Percentiles rank a stretch among this genome's conserved stretches.
phyloP scores from a whole-genome alignment of 1,140 invertebrate species.

The Elymnias hypermnestra region DNA sequence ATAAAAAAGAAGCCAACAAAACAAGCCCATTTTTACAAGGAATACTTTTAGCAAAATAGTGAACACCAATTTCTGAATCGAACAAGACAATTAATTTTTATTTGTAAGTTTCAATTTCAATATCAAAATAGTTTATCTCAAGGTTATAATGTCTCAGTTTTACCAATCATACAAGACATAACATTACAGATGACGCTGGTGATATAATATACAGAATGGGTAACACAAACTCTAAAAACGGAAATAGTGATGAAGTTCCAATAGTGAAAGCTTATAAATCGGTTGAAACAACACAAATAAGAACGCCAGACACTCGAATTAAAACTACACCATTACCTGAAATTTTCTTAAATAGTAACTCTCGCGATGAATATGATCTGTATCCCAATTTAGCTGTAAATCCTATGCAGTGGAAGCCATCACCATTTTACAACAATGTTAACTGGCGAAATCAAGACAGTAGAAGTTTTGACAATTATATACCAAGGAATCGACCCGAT shows the following conservation, averaged over 20 bases:
- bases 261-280: constrained; percentile 51
- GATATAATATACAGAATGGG: constrained; percentile 32
- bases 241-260: constrained; percentile 54
- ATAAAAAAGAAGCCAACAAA: too few species aligned
- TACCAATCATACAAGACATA: too few species aligned
- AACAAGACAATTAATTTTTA: too few species aligned
- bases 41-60: too few species aligned
- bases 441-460: constrained; percentile 48
- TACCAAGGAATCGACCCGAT: constrained; percentile 27
- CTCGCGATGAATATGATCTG: constrained; percentile 50
- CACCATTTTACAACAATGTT: constrained; percentile 53
- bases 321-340: constrained; percentile 35
- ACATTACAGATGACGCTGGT: constrained; percentile 30
- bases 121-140: too few species aligned
- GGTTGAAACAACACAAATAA: constrained; percentile 54
- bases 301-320: constrained; percentile 46
- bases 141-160: too few species aligned
- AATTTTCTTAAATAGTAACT: constrained; percentile 36
- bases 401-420: constrained; percentile 54
- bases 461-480: constrained; percentile 19
- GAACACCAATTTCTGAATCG: too few species aligned
- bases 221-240: constrained; percentile 30
- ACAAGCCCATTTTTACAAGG: too few species aligned
- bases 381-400: constrained; percentile 47
- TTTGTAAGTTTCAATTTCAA: too few species aligned